Conservation (phyloP, 2,888 invertebrate genomes). For the Amblyteles armatorius region DNA sequence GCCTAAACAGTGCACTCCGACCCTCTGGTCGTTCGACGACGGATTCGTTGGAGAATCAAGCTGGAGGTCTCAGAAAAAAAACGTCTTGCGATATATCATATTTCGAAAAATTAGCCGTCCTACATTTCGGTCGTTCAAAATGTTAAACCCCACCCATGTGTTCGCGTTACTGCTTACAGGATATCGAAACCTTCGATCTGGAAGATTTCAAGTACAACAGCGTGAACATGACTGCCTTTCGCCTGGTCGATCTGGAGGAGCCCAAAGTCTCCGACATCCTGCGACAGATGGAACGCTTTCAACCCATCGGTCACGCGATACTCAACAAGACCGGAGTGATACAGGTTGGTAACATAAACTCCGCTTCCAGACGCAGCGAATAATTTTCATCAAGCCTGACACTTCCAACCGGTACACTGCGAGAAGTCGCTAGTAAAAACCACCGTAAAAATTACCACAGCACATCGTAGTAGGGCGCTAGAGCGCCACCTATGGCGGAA, state of each 20-base stretch:
- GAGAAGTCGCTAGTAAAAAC: no score
- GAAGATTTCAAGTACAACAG: conserved; percentile 97
- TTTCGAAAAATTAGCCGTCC: no score
- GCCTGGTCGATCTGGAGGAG: conserved; percentile 93
- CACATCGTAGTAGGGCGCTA: no score
- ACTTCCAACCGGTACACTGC: background rate
- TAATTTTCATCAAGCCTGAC: background rate
- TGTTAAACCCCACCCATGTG: background rate
- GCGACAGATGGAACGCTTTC: conserved; percentile 95
- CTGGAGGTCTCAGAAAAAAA: no score
- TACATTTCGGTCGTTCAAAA: no score
- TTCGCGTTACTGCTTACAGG: conserved; percentile 85
- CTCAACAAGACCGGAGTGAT: conserved; percentile 89
- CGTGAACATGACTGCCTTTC: conserved; percentile 97
- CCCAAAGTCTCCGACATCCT: conserved; percentile 91
- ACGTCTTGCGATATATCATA: no score
- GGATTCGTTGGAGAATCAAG: no score
- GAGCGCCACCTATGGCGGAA: no score
- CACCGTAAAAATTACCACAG: no score
- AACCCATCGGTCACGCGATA: conserved; percentile 93
- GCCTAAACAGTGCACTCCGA: no score
- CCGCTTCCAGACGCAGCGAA: background rate
- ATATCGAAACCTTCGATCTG: conserved; percentile 94
- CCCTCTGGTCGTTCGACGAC: no score
- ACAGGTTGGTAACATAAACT: conserved; percentile 85